These are phyloP conservation scores for Argyrosomus japonicus DNA, from an alignment of 2,113 vertebrate species.

Conservation along the genomic window DNA sequence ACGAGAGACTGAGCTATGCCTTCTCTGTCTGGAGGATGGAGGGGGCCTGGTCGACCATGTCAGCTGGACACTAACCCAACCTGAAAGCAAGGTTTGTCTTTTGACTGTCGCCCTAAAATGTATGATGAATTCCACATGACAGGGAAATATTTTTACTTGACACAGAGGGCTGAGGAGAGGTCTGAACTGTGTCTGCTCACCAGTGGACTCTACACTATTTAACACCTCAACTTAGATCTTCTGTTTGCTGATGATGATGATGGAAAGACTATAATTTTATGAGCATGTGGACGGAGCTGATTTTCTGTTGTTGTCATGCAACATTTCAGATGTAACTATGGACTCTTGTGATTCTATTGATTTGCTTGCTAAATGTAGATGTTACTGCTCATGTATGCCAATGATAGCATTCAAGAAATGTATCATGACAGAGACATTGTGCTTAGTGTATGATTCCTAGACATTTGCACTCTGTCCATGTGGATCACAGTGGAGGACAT, in stretches of 20 bases:
- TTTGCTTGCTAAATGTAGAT: slow-evolving; percentile 21
- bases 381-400: slow-evolving; percentile 3
- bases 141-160: slow-evolving; percentile 11
- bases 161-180: slow-evolving; percentile 5
- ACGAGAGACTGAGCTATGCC: slow-evolving; percentile 92
- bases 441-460: background rate
- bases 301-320: background rate
- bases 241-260: background rate
- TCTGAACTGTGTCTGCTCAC: slow-evolving; percentile 8
- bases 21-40: slow-evolving; percentile 97
- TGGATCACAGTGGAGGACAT: slow-evolving; percentile 19
- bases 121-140: background rate
- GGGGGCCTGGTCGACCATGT: slow-evolving; percentile 92
- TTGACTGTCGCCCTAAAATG: background rate
- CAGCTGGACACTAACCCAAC: slow-evolving; percentile 85
- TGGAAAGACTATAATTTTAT: background rate
- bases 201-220: background rate
- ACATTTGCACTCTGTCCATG: slow-evolving; percentile 46
- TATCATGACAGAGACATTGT: background rate
- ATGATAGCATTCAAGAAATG: background rate
- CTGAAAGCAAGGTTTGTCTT: background rate
- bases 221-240: background rate
- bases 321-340: slow-evolving; percentile 14
- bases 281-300: background rate
- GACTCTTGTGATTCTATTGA: slow-evolving; percentile 9